Evolutionary conservation across 2,113 vertebrate genomes (phyloP), one percentile per base, ranked within the genome.

Genomic region (Asarcornis scutulata): DNA sequence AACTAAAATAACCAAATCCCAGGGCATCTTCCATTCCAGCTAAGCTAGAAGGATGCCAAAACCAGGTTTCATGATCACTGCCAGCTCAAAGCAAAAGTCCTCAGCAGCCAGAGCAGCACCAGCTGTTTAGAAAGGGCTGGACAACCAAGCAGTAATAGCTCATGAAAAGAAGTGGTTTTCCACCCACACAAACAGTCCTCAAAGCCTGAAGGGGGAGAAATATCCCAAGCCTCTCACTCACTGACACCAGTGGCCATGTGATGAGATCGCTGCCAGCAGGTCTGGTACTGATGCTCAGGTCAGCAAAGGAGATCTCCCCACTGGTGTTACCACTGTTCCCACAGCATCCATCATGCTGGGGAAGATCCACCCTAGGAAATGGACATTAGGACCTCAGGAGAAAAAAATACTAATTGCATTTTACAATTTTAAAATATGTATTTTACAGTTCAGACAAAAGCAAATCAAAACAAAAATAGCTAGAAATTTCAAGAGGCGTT

Each of bases 161-260:
- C 15, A 4, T 13, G 44, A 59, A 72, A n/a, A 89, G 13, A n/a
- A 77, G 53, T 31, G 2, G 7, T 26, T 84, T 87, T 82, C 11
- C 36, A 88, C 29, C 25, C 14, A 15, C 16, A 52, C 23, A 52
- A 26, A 25, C 12, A 36, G 48, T 60, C 38, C 29, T 53, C 44
- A 46, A 63, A 75, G 8, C 9, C 26, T 38, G 15, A 75, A 66
- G 56, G 56, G 60, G 15, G 16, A 36, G 12, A 84, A 68, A 5
- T 18, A 38, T 7, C 7, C 20, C 34, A 58, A 71, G 46, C 17
- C 20, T 38, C 17, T 81, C 6, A 1, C 18, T 4, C 31, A 42
- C 32, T 4, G 2, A 32, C 26, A 16, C 5, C 17, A 48, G 13
- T 1, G 2, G 46, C 20, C 42, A 25, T 34, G 13, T 2, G 1